A percentile compares a stretch with the other conserved stretches of the same genome.
These are phyloP conservation scores for Phyllostomus discolor DNA, from an alignment of 2,113 vertebrate species.

Conservation along the genomic window DNA sequence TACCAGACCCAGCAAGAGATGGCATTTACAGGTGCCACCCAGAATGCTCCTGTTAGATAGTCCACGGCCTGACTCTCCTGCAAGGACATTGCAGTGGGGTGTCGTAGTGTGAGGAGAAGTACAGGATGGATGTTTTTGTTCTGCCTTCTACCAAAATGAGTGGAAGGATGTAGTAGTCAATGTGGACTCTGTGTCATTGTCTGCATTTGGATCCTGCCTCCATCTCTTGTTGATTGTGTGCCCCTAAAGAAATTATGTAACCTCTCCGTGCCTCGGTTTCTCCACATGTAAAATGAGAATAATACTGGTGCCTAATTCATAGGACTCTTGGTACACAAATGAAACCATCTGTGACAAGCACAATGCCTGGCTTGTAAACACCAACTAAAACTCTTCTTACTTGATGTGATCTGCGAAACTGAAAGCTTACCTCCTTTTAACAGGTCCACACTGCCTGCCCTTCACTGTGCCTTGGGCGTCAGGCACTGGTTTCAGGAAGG, in stretches of 20 bases:
- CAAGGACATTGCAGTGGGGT: background rate
- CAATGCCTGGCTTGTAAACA: background rate
- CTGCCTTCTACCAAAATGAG: background rate
- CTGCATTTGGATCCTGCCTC: background rate
- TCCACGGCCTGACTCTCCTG: background rate
- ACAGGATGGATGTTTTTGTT: background rate
- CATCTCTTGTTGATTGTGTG: background rate
- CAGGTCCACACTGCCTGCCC: background rate
- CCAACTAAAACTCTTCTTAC: background rate
- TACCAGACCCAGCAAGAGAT: background rate
- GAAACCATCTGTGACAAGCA: background rate
- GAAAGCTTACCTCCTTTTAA: background rate
- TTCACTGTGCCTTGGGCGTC: background rate
- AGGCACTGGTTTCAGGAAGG: background rate
- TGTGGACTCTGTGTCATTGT: background rate
- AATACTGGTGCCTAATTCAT: background rate
- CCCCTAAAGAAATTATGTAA: background rate
- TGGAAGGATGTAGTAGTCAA: background rate
- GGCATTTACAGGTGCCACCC: background rate
- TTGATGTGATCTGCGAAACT: background rate
- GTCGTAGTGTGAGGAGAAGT: background rate
- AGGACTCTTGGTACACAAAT: background rate
- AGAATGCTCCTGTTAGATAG: background rate
- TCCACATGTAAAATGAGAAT: background rate
- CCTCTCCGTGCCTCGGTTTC: background rate